These are phyloP conservation scores for Andrena cerasifolii DNA, from an alignment of 1,140 invertebrate species.

Conservation along the genomic window DNA sequence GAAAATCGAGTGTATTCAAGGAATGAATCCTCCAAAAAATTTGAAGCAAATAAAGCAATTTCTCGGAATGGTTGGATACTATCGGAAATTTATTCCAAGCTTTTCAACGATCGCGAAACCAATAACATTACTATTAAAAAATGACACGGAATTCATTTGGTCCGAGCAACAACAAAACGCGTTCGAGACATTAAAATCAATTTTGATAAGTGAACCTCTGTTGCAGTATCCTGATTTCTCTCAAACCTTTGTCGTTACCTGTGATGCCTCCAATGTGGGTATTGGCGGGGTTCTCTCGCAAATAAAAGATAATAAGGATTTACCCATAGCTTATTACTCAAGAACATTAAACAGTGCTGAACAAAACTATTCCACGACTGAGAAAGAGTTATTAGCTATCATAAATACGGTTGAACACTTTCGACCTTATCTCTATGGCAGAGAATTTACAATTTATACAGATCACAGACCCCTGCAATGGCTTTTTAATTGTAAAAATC, in stretches of 20 bases:
- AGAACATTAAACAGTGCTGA: not conserved
- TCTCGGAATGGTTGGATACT: not conserved
- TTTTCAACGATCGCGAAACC: conserved; percentile 3
- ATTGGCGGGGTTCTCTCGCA: not conserved
- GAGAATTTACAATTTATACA: not conserved
- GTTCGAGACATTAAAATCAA: not conserved
- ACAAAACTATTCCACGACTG: not conserved
- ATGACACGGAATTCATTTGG: not conserved
- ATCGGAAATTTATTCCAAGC: not conserved
- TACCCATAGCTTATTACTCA: not conserved
- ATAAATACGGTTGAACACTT: not conserved
- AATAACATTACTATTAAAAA: not conserved
- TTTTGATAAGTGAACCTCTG: not conserved
- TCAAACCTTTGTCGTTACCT: not conserved
- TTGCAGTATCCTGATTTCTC: not conserved
- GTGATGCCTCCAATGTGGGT: not conserved
- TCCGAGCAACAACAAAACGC: not conserved
- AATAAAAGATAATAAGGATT: not conserved
- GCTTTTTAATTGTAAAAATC: conserved; percentile 13
- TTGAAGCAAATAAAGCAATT: conserved; percentile 8
- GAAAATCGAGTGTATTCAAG: not conserved
- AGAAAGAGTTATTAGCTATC: not conserved
- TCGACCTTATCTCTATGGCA: not conserved
- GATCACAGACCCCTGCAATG: not conserved
- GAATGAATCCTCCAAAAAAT: not conserved